phyloP scores from a whole-genome alignment of 2,113 vertebrate species.

The Oncorhynchus kisutch region DNA sequence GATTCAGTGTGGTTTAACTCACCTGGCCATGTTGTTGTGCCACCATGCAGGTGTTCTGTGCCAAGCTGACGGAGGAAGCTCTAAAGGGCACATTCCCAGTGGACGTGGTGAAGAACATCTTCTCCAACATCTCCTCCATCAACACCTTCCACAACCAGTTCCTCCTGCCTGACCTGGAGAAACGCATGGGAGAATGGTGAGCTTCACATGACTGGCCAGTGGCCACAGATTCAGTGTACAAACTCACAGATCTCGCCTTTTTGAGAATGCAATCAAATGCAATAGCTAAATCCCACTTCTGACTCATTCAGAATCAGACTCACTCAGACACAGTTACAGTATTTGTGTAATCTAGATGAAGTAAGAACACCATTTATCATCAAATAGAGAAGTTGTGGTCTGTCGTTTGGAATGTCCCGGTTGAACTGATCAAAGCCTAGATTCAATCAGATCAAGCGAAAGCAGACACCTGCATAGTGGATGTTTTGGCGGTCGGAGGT shows the following conservation, averaged over 20 bases:
- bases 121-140: constrained; percentile 97
- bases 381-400: background rate
- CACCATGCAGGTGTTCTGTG: constrained; percentile 82
- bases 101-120: constrained; percentile 94
- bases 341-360: background rate
- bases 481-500: too few species aligned
- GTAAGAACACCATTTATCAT: background rate
- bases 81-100: constrained; percentile 89
- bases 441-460: too few species aligned
- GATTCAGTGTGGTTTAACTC: background rate
- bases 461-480: too few species aligned
- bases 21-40: background rate
- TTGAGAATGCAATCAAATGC: too few species aligned
- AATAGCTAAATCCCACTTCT: too few species aligned
- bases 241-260: background rate
- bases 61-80: constrained; percentile 89
- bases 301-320: too few species aligned
- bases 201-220: constrained; percentile 30
- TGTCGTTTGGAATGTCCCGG: too few species aligned
- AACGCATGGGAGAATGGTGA: constrained; percentile 97
- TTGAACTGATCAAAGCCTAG: too few species aligned
- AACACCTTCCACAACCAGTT: constrained; percentile 93
- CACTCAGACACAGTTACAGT: background rate
- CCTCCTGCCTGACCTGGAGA: constrained; percentile 92
- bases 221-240: background rate